Percentiles rank a stretch among this genome's conserved stretches.
phyloP scores from a whole-genome alignment of 1,140 invertebrate species.

The Capitella teleta region DNA sequence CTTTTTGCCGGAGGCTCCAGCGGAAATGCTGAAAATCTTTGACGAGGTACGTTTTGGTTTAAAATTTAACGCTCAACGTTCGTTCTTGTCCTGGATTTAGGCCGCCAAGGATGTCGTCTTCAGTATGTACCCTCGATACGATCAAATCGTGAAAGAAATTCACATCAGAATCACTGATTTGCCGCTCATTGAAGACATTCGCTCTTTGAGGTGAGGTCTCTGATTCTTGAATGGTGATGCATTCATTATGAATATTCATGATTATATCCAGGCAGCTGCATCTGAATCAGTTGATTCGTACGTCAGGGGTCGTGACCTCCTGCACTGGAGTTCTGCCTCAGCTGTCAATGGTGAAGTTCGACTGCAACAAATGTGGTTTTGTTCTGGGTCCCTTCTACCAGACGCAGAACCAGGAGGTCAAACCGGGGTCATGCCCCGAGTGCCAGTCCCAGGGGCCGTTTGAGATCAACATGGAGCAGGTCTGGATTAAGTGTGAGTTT shows the following conservation, averaged over 20 bases:
- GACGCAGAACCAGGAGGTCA: conserved; percentile 79
- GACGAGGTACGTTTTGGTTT: conserved; percentile 59
- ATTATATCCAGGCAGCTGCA: conserved; percentile 68
- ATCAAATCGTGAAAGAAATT: conserved; percentile 74
- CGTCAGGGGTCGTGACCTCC: conserved; percentile 88
- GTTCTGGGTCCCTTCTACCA: conserved; percentile 93
- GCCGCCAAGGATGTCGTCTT: conserved; percentile 83
- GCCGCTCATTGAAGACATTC: conserved; percentile 88
- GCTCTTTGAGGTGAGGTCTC: conserved; percentile 65
- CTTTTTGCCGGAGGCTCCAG: conserved; percentile 92
- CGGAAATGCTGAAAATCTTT: conserved; percentile 90
- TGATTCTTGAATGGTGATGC: conserved; percentile 5
- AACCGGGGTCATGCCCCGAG: conserved; percentile 90
- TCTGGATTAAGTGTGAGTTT: conserved; percentile 38
- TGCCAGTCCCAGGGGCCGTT: conserved; percentile 96
- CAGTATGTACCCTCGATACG: conserved; percentile 90
- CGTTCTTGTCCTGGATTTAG: conserved; percentile 18
- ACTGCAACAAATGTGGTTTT: conserved; percentile 92
- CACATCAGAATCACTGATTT: conserved; percentile 89
- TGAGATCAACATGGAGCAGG: conserved; percentile 59
- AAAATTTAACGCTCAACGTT: conserved; percentile 1
- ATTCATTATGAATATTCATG: background rate
- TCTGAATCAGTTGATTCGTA: conserved; percentile 83
- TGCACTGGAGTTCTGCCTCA: conserved; percentile 93
- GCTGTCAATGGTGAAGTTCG: conserved; percentile 88